Evolutionary conservation across 1,140 invertebrate species (phyloP).

Genomic region (Aphelinus atriplicis): DNA sequence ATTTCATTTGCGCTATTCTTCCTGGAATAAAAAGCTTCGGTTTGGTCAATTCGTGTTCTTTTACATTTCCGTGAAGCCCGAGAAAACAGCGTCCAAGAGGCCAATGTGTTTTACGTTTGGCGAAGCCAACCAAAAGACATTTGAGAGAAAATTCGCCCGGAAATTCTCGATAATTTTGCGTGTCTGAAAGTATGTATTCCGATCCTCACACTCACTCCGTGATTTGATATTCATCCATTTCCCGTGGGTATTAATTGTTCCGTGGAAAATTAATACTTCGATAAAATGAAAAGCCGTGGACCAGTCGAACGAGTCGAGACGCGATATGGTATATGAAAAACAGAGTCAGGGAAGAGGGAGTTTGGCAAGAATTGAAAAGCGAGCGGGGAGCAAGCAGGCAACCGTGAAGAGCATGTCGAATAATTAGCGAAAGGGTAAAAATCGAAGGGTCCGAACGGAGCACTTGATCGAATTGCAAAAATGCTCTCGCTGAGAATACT

Average conservation of each 20-base stretch:
- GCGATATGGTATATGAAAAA: neutral
- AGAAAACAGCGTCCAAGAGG: slow-evolving; percentile 39
- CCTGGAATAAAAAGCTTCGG: slow-evolving; percentile 8
- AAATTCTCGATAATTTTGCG: slow-evolving; percentile 12
- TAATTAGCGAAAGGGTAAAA: slow-evolving; percentile 18
- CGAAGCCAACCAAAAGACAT: slow-evolving; percentile 49
- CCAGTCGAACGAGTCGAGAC: too few species aligned
- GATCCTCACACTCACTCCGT: too few species aligned
- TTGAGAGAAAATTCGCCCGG: slow-evolving; percentile 44
- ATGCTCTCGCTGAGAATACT: slow-evolving; percentile 18
- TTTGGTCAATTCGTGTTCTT: slow-evolving; percentile 27
- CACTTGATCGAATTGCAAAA: slow-evolving; percentile 34
- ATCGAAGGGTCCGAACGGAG: slow-evolving; percentile 10
- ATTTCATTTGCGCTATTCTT: slow-evolving; percentile 24
- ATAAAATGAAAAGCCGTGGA: too few species aligned
- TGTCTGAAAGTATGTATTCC: too few species aligned
- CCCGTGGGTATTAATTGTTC: too few species aligned
- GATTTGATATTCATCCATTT: too few species aligned
- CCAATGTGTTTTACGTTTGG: slow-evolving; percentile 55
- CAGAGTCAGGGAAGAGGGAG: neutral
- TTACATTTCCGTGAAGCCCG: slow-evolving; percentile 40
- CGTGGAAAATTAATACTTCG: too few species aligned
- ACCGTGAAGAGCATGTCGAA: slow-evolving; percentile 23
- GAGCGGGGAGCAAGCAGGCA: slow-evolving; percentile 8
- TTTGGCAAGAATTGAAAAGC: too few species aligned